phyloP scores from a whole-genome alignment of 2,113 vertebrate species.

The Xiphorhynchus elegans region DNA sequence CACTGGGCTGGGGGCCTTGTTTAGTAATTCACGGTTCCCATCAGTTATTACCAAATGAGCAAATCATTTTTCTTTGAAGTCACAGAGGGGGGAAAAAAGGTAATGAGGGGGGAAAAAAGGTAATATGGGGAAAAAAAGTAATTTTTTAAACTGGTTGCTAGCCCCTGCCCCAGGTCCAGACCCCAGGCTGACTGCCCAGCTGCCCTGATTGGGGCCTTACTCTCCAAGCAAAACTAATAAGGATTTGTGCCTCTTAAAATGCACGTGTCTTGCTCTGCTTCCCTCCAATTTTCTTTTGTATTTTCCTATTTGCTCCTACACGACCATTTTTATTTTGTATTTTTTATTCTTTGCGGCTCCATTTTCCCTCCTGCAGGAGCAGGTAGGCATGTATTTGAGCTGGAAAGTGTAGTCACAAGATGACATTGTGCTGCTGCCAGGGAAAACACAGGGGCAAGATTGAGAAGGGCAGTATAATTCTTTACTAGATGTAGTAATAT shows the following conservation, averaged over 20 bases:
- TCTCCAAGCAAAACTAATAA: background rate
- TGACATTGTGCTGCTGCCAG: accelerated
- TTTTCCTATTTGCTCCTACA: background rate
- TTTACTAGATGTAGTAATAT: background rate
- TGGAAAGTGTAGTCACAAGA: background rate
- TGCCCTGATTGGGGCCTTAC: background rate
- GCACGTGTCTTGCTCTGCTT: background rate
- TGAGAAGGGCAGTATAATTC: background rate
- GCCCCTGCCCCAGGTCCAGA: background rate
- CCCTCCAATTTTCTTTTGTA: background rate
- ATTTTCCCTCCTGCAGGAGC: background rate
- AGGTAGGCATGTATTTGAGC: background rate
- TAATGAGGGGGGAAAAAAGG: accelerated
- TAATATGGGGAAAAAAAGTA: accelerated
- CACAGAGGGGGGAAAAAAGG: background rate
- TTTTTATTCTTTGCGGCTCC: background rate
- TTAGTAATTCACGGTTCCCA: slow-evolving; percentile 33
- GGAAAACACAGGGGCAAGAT: background rate
- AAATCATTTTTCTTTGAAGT: slow-evolving; percentile 53
- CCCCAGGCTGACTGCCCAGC: background rate
- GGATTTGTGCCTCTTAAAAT: background rate
- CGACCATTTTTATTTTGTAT: background rate
- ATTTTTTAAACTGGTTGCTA: background rate
- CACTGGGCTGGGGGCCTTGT: slow-evolving; percentile 39
- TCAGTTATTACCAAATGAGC: slow-evolving; percentile 64